Evolutionary conservation across 2,797 vertebrate genomes (phyloP).

Genomic region (Carapus acus): DNA sequence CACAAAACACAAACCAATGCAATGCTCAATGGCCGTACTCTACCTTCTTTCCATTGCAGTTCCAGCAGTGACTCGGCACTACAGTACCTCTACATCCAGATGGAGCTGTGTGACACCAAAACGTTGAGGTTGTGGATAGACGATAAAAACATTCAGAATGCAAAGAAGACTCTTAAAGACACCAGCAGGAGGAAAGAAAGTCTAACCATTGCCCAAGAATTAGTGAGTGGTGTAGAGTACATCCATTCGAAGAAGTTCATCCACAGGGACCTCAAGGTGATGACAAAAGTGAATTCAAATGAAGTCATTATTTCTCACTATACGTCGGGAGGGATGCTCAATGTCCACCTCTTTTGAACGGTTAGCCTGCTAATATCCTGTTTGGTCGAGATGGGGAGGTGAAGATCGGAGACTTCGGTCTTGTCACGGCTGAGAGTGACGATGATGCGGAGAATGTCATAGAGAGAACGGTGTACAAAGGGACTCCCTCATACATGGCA

Average conservation of each 20-base stretch:
- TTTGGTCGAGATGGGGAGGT: slow-evolving; percentile 65
- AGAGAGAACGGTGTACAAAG: slow-evolving; percentile 61
- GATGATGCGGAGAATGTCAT: slow-evolving; percentile 37
- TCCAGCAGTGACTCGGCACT: accelerated
- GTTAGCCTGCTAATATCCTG: slow-evolving; percentile 86
- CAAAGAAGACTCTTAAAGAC: slow-evolving; percentile 25
- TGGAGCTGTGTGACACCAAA: slow-evolving; percentile 81
- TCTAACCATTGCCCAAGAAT: slow-evolving; percentile 67
- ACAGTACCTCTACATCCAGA: slow-evolving; percentile 81
- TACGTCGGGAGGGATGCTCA: not conserved
- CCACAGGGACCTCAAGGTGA: slow-evolving; percentile 91
- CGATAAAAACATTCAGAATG: slow-evolving; percentile 22
- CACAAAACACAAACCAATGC: too few species aligned
- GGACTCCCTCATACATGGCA: slow-evolving; percentile 83
- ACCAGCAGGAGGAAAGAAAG: slow-evolving; percentile 51
- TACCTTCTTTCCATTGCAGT: slow-evolving; percentile 39
- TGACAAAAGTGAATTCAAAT: too few species aligned
- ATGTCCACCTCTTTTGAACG: slow-evolving; percentile 6
- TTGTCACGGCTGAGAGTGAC: slow-evolving; percentile 70
- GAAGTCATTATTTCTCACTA: not conserved
- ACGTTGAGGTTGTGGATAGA: slow-evolving; percentile 76
- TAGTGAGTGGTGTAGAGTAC: slow-evolving; percentile 74
- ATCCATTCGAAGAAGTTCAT: slow-evolving; percentile 77
- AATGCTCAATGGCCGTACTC: not conserved
- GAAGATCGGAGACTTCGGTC: slow-evolving; percentile 92